phyloP scores from a whole-genome alignment of 2,113 vertebrate species.

The Callipepla squamata region DNA sequence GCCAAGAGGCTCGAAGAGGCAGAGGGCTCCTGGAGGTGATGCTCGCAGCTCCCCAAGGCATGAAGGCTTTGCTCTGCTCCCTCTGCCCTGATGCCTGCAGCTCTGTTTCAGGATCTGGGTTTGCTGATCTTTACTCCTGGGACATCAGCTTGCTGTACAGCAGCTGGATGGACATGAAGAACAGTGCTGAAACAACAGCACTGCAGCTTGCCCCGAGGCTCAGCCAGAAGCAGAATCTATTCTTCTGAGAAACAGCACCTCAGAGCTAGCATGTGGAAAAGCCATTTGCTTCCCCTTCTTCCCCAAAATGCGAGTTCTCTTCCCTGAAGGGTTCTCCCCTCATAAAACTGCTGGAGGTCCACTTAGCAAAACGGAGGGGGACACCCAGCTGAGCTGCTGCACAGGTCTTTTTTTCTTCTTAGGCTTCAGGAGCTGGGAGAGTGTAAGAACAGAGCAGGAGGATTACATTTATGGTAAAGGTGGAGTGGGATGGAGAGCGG shows the following conservation, averaged over 20 bases:
- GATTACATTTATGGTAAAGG: background rate
- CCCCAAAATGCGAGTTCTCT: background rate
- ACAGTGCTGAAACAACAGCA: background rate
- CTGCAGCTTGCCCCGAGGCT: background rate
- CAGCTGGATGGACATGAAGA: background rate
- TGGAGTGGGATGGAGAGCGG: background rate
- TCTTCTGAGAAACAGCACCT: background rate
- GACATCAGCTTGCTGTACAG: rapidly evolving
- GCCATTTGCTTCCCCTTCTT: background rate
- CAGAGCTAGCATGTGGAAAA: background rate
- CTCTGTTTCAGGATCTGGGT: rapidly evolving
- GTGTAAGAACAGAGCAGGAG: background rate
- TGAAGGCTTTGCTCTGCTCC: background rate
- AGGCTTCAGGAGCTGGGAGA: background rate
- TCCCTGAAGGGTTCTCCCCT: rapidly evolving
- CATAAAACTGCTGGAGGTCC: background rate
- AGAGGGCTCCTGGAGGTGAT: background rate
- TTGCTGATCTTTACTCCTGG: background rate
- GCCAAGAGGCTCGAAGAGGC: background rate
- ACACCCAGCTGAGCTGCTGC: background rate
- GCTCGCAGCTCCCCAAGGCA: background rate
- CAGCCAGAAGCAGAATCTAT: background rate
- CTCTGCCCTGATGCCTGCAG: background rate
- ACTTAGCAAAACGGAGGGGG: background rate
- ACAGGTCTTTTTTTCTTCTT: background rate